Conservation (phyloP, 2,113 vertebrate species). For the Engraulis encrasicolus region DNA sequence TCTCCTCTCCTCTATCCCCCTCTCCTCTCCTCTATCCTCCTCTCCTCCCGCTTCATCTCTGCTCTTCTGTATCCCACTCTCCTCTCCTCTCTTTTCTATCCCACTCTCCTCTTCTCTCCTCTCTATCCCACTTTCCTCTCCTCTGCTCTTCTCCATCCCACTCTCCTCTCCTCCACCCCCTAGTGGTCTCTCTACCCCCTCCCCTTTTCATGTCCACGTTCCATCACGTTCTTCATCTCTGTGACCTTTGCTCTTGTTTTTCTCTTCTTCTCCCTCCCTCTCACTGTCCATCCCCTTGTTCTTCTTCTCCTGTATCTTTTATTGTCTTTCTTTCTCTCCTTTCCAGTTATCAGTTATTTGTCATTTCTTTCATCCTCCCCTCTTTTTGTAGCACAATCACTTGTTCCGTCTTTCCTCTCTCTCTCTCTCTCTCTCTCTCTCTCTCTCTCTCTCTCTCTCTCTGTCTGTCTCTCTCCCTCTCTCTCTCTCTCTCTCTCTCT, state of each 20-base stretch:
- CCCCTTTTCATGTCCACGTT: no score
- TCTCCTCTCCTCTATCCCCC: no score
- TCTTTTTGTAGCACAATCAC: no score
- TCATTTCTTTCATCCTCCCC: no score
- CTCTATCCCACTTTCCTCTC: constrained; percentile 72
- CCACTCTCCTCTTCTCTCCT: constrained; percentile 11
- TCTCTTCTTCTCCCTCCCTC: no score
- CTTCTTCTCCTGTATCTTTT: not conserved
- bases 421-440: not conserved
- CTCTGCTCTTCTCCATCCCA: constrained; percentile 81
- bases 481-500: not conserved
- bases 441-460: not conserved
- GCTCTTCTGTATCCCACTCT: not conserved
- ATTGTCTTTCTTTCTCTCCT: not conserved
- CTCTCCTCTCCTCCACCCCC: not conserved
- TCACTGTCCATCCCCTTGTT: no score
- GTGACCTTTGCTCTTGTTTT: no score
- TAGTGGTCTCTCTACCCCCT: no score
- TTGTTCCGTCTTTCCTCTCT: not conserved
- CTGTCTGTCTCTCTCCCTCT: not conserved
- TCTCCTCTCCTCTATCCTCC: not conserved
- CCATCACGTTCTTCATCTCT: no score
- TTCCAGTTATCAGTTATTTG: not conserved
- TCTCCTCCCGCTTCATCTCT: not conserved
- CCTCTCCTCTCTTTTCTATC: constrained; percentile 86